phyloP scores from a whole-genome alignment of 2,888 invertebrate species.

The Drosophila kanekoi region DNA sequence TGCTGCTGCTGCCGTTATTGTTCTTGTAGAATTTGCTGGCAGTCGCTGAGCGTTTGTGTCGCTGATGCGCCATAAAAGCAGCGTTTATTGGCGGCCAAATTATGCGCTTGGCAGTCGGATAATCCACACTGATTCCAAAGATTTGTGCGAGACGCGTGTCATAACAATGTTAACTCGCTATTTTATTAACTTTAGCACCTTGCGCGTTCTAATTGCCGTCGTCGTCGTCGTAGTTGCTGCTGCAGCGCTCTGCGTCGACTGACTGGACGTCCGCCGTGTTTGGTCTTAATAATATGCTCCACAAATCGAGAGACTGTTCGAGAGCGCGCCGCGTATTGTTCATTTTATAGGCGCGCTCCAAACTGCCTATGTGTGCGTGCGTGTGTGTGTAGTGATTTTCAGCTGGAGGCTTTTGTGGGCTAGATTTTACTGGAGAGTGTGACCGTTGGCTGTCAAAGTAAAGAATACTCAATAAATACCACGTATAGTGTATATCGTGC shows the following conservation, averaged over 20 bases:
- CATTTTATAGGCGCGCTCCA: slow-evolving; percentile 64
- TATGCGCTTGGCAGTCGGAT: slow-evolving; percentile 12
- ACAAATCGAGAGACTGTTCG: slow-evolving; percentile 53
- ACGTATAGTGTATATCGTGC: background rate
- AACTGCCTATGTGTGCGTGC: slow-evolving; percentile 15
- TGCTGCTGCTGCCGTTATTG: slow-evolving; percentile 23
- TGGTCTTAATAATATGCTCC: slow-evolving; percentile 42
- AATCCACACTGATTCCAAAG: slow-evolving; percentile 17
- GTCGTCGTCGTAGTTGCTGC: slow-evolving; percentile 33
- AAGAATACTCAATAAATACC: slow-evolving; percentile 12
- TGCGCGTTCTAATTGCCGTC: slow-evolving; percentile 5
- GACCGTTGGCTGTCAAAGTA: slow-evolving; percentile 7
- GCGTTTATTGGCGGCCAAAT: slow-evolving; percentile 8
- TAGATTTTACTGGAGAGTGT: slow-evolving; percentile 17
- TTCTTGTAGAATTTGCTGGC: slow-evolving; percentile 22
- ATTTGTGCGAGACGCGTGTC: slow-evolving; percentile 46
- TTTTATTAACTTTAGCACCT: slow-evolving; percentile 43
- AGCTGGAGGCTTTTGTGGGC: slow-evolving; percentile 48
- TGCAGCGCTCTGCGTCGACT: slow-evolving; percentile 51
- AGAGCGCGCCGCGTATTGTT: slow-evolving; percentile 47
- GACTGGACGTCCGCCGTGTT: slow-evolving; percentile 31
- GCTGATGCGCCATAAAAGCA: slow-evolving; percentile 40
- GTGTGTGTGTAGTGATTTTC: slow-evolving; percentile 22
- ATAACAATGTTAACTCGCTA: slow-evolving; percentile 42
- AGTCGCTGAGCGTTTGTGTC: slow-evolving; percentile 17